Percentiles rank a stretch among this genome's conserved stretches.
Conservation (phyloP, 2,888 invertebrate species). For the Eucera pruinosa region DNA sequence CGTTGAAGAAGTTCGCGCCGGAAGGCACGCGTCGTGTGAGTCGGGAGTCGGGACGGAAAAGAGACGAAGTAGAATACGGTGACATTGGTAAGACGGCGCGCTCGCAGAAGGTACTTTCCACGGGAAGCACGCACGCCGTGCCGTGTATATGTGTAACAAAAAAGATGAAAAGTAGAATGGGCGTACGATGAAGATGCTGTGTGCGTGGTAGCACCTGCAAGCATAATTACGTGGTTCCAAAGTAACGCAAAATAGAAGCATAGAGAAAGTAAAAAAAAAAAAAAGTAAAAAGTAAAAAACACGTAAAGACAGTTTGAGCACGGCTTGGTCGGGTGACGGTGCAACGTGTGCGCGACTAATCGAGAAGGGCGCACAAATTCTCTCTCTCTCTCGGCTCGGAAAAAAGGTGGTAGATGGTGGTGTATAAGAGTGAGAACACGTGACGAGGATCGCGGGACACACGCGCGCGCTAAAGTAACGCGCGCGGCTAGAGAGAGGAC, state of each 20-base stretch:
- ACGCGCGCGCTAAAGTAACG: too few species aligned
- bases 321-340: slow-evolving; percentile 83
- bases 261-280: slow-evolving; percentile 55
- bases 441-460: slow-evolving; percentile 63
- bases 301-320: slow-evolving; percentile 76
- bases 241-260: slow-evolving; percentile 59
- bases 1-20: background rate
- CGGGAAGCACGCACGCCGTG: slow-evolving; percentile 38
- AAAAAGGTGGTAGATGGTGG: slow-evolving; percentile 62
- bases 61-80: slow-evolving; percentile 27
- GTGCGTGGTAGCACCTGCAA: slow-evolving; percentile 62
- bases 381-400: slow-evolving; percentile 57
- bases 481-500: slow-evolving; percentile 53
- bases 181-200: slow-evolving; percentile 54
- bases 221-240: slow-evolving; percentile 66
- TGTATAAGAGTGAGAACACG: slow-evolving; percentile 70
- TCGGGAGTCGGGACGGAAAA: too few species aligned
- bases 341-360: slow-evolving; percentile 71
- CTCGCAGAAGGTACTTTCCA: slow-evolving; percentile 43
- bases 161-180: slow-evolving; percentile 42
- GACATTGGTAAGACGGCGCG: slow-evolving; percentile 58
- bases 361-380: slow-evolving; percentile 63
- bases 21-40: background rate
- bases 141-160: slow-evolving; percentile 18
- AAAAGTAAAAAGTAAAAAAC: slow-evolving; percentile 26